These are phyloP conservation scores for Diorhabda carinulata DNA, from an alignment of 1,140 invertebrate genomes.

Conservation along the genomic window DNA sequence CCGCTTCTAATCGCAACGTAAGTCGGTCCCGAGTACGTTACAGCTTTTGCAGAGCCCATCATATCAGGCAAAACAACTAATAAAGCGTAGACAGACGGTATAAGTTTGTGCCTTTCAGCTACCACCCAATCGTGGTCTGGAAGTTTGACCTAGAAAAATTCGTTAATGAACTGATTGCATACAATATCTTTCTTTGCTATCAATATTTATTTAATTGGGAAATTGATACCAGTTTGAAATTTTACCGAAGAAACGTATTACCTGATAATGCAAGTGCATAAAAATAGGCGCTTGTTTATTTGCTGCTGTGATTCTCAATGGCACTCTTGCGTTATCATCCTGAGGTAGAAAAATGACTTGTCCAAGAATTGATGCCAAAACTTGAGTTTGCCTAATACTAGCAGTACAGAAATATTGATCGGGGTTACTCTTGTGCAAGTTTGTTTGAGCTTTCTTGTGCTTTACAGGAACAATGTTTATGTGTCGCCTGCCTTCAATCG, in stretches of 20 bases:
- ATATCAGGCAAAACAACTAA: background rate
- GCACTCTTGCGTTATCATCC: constrained; percentile 37
- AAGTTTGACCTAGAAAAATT: constrained; percentile 42
- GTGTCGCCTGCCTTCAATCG: constrained; percentile 7
- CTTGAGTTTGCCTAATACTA: background rate
- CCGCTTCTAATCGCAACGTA: constrained; percentile 15
- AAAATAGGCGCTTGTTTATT: constrained; percentile 42
- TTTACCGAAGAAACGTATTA: no score
- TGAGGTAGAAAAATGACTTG: constrained; percentile 33
- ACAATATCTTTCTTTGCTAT: no score
- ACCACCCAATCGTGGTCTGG: constrained; percentile 47
- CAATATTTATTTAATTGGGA: no score
- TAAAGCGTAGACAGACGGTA: constrained; percentile 18
- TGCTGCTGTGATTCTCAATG: constrained; percentile 38
- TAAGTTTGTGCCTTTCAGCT: constrained; percentile 46
- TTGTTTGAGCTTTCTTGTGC: background rate
- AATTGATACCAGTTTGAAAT: no score
- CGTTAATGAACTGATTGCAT: no score
- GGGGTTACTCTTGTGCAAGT: constrained; percentile 2
- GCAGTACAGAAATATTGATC: constrained; percentile 8
- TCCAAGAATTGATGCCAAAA: constrained; percentile 9
- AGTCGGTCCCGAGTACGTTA: background rate
- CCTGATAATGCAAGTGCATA: constrained; percentile 49
- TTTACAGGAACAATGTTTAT: constrained; percentile 9
- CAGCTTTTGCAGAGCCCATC: background rate